A percentile compares a stretch with the other conserved stretches of the same genome.
Evolutionary conservation across 2,113 vertebrate species (phyloP).

Genomic region (Drymodes brunneopygia): DNA sequence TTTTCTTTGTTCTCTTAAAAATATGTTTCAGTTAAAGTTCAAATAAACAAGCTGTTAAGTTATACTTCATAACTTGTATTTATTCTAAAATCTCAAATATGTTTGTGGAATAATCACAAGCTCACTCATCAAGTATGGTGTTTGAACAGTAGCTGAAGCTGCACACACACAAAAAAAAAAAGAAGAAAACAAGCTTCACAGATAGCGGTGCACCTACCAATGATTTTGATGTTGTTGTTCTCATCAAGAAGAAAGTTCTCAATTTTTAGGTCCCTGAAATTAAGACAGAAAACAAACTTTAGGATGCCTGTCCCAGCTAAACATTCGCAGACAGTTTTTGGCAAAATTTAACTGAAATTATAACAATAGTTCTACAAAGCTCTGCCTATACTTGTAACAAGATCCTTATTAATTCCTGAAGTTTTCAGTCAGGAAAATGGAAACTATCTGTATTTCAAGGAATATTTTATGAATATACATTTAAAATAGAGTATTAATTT

Average conservation of each 20-base stretch:
- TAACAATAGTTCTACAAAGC: neutral
- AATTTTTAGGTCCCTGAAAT: constrained; percentile 82
- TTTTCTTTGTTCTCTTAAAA: constrained; percentile 3
- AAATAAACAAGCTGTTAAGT: neutral
- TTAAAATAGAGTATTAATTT: neutral
- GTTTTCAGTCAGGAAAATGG: neutral
- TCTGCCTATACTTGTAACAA: neutral
- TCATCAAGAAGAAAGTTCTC: constrained; percentile 88
- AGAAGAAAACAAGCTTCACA: neutral
- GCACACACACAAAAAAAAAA: neutral
- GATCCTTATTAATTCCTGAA: neutral
- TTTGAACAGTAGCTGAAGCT: neutral
- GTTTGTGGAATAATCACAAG: neutral
- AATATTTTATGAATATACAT: neutral
- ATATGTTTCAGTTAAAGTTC: neutral
- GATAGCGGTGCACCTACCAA: constrained; percentile 66
- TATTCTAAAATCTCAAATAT: neutral
- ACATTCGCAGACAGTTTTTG: neutral
- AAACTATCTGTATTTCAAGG: neutral
- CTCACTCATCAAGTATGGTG: neutral
- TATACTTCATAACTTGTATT: neutral
- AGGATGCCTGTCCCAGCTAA: neutral
- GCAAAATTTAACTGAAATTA: neutral
- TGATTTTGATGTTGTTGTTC: constrained; percentile 85
- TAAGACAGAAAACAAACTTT: neutral